Percentiles rank a stretch among this genome's conserved stretches.
Conservation (phyloP, 2,113 vertebrate species). For the Pteropus alecto region DNA sequence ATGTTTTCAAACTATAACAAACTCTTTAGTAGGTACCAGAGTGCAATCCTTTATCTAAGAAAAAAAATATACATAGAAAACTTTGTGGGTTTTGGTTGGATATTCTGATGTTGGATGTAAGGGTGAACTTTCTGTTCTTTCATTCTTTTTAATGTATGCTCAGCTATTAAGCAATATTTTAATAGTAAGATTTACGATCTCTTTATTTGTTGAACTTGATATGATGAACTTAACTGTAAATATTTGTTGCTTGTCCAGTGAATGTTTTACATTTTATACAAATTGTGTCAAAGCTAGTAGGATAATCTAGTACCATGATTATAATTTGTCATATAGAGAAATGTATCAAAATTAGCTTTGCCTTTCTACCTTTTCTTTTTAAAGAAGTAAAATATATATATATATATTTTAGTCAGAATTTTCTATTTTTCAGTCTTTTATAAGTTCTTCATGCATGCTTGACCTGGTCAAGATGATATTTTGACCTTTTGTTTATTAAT, state of each 20-base stretch:
- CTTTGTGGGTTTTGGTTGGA: background rate
- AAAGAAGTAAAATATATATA: background rate
- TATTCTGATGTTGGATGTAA: background rate
- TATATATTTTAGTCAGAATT: background rate
- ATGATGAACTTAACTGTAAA: background rate
- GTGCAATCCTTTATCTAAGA: background rate
- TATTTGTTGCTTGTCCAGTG: background rate
- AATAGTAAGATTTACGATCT: background rate
- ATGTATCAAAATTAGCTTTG: background rate
- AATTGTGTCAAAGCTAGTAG: background rate
- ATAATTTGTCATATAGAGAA: background rate
- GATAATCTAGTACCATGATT: background rate
- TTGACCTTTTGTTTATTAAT: background rate
- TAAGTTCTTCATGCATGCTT: background rate
- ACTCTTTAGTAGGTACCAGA: background rate
- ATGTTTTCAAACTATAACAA: slow-evolving; percentile 3
- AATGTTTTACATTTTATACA: background rate
- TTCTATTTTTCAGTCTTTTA: background rate
- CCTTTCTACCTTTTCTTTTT: background rate
- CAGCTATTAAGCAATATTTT: background rate
- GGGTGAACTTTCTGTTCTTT: background rate
- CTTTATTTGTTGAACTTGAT: background rate
- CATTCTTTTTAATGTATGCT: background rate
- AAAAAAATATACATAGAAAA: slow-evolving; percentile 2
- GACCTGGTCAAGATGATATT: background rate